phyloP scores from a whole-genome alignment of 2,888 invertebrate species.

The Conops quadrifasciatus region DNA sequence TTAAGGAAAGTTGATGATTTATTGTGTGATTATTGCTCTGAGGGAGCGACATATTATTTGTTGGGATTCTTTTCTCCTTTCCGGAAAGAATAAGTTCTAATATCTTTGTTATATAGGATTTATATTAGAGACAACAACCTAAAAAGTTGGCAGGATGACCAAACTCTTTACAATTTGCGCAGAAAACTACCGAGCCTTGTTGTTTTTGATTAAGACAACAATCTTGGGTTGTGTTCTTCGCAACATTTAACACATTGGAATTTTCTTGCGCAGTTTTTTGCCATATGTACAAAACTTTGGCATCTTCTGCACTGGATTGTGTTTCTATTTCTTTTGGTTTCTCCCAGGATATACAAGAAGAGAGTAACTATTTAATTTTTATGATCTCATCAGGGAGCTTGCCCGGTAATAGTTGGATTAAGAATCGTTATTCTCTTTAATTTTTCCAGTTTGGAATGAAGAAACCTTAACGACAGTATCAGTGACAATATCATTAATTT shows the following conservation, averaged over 20 bases:
- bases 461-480: not conserved
- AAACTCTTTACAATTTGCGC: not conserved
- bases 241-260: not conserved
- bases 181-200: not conserved
- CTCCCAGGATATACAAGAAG: not conserved
- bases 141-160: slow-evolving; percentile 4
- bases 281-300: slow-evolving; percentile 9
- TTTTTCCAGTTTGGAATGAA: not conserved
- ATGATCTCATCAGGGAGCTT: not conserved
- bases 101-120: not conserved
- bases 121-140: not conserved
- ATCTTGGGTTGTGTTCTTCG: not conserved
- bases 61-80: not conserved
- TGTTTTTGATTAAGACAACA: not conserved
- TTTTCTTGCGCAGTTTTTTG: not conserved
- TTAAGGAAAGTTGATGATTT: not conserved
- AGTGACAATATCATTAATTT: not conserved
- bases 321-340: slow-evolving; percentile 13
- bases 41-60: not conserved
- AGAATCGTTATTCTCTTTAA: not conserved
- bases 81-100: not conserved
- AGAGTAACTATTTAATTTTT: not conserved
- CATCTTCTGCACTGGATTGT: slow-evolving; percentile 7
- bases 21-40: not conserved
- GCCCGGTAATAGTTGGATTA: too few species aligned